phyloP scores from a whole-genome alignment of 2,113 vertebrate genomes.

The Malurus melanocephalus region DNA sequence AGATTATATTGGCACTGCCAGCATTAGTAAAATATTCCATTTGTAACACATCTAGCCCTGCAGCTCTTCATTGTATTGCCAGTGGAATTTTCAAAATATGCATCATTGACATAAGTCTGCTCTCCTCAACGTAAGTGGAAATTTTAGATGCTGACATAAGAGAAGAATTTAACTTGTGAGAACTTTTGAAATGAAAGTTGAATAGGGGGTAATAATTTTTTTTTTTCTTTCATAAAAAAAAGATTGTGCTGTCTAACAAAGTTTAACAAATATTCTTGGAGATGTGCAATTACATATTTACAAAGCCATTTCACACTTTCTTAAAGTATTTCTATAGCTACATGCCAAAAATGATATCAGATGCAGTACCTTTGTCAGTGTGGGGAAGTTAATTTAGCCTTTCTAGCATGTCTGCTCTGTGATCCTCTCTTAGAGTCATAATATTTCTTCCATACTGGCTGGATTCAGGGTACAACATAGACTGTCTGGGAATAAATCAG shows the following conservation, averaged over 20 bases:
- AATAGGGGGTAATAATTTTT: neutral
- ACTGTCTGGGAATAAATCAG: slow-evolving; percentile 33
- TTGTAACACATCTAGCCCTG: neutral
- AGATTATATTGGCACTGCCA: neutral
- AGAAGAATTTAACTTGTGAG: neutral
- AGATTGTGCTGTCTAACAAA: neutral
- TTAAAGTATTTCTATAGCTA: neutral
- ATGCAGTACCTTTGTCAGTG: neutral
- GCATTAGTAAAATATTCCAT: neutral
- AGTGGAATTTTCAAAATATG: neutral
- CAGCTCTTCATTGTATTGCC: neutral
- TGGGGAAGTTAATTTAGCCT: neutral
- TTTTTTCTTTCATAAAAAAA: neutral
- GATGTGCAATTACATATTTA: neutral
- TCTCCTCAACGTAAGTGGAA: neutral
- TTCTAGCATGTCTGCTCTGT: neutral
- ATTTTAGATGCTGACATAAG: neutral
- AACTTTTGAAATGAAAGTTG: neutral
- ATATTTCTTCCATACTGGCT: slow-evolving; percentile 38
- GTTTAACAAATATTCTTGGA: neutral
- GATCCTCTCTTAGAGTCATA: slow-evolving; percentile 4
- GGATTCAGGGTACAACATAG: neutral
- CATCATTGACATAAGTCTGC: neutral
- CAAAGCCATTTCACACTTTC: neutral
- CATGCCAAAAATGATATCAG: neutral